These are phyloP conservation scores for Solenodon paradoxus DNA, from an alignment of 2,113 vertebrate genomes.

Conservation along the genomic window DNA sequence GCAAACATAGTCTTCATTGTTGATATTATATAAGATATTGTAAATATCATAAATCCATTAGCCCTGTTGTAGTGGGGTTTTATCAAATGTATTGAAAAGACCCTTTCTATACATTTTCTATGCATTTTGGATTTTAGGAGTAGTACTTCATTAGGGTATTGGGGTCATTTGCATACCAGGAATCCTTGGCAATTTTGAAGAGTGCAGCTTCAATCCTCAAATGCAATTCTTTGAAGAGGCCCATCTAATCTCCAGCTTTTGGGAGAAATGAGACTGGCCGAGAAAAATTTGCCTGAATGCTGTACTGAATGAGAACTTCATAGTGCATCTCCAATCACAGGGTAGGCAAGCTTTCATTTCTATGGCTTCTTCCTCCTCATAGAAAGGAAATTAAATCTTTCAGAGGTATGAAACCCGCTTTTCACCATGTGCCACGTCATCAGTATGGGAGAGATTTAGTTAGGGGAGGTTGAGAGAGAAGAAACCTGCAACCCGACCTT, in stretches of 20 bases:
- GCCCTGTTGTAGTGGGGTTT: background rate
- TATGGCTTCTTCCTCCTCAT: background rate
- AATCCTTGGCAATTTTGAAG: background rate
- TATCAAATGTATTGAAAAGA: background rate
- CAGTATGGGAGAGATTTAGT: background rate
- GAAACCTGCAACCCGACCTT: background rate
- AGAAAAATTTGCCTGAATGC: background rate
- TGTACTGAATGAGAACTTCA: background rate
- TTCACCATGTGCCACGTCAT: background rate
- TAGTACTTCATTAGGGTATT: background rate
- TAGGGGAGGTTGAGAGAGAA: background rate
- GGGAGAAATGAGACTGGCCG: background rate
- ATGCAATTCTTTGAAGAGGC: background rate
- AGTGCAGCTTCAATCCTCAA: background rate
- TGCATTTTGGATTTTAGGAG: background rate
- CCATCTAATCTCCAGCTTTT: background rate
- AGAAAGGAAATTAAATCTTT: background rate
- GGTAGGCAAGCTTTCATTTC: background rate
- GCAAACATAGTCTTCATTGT: background rate
- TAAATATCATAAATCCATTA: background rate
- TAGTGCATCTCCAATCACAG: background rate
- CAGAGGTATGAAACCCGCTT: conserved; percentile 9
- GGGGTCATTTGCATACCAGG: background rate
- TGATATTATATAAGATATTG: background rate
- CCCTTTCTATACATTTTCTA: background rate